Base-by-base conservation (phyloP, 2,113 vertebrate species). In the Ancistrus triradiatus region DNA sequence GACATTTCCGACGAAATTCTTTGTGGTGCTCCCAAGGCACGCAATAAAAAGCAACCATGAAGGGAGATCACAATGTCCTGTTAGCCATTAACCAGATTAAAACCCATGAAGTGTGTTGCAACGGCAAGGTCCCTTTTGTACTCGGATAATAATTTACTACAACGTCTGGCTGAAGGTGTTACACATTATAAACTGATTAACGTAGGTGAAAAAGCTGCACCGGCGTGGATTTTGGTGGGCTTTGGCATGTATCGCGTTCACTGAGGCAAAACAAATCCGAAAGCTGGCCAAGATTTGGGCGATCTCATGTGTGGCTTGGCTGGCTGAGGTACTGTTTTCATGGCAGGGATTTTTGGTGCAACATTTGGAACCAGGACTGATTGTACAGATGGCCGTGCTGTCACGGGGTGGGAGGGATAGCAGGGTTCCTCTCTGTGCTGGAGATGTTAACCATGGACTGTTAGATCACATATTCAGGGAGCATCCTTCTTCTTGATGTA, bases 41-140 rank as follows among this genome's bases (percentile, higher is more conserved):
- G 79, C 63, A 81, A 82, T 76, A 77, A 86, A 85, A 42, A 42
- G n/a, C 5, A 4, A n/a, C 38, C n/a, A n/a, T 13, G 2, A n/a
- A 42, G 38, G 38, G 38, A 42, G 11, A n/a, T 42, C 1, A 15
- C 38, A 4, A 42, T 42, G 38, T n/a, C 13, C n/a, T 15, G 38
- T 42, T 42, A 42, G n/a, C 13, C 38, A 42, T 42, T 42, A n/a
- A 42, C 38, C 38, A 42, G 13, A 25, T 42, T 27, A 42, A 42
- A 17, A 42, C 15, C 13, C 55, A 35, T 19, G 27, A 35, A 52
- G 10, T 15, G 27, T n/a, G 49, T n/a, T 25, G 51, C 46, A 44
- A 58, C 1, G 31, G 7, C 28, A 46, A 68, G 13, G 9, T 15
- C 25, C 1, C 49, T 35, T 61, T 55, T 28, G 3, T 15, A 21